Evolutionary conservation across 1,140 invertebrate genomes (phyloP), one percentile per base, ranked within the genome.

Genomic region (Pygmarrhopalites habei): DNA sequence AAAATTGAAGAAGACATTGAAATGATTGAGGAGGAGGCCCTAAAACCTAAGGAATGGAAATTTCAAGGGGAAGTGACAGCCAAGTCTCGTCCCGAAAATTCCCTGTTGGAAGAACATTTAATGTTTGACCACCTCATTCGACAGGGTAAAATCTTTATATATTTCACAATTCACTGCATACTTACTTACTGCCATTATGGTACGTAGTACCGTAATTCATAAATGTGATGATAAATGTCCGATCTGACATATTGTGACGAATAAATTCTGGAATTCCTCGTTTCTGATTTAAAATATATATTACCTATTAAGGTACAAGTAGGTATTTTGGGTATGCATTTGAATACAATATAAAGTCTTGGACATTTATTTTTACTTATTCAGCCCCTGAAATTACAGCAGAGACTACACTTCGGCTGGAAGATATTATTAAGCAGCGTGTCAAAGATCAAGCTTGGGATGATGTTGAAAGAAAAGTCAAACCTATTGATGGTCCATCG

Each of bases 401-500:
- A 74, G 82, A 95, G 75, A 90, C 88, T 2, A 94, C 91, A 2
- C 71, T 86, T 2, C 87, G 82, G 64, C 76, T 98, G 46, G 95
- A 98, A 79, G 89, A 93, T 65, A 85, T 98, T 3, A 95, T 98
- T 17, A 84, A 78, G 68, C 88, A 88, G 74, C 82, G 95, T 72
- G 91, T 98, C 14, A 95, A 94, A 76, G 92, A 98, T 73, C 87
- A 91, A 80, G 86, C 87, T 0, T 99, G 89, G 85, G 94, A 98
- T 78, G 94, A 98, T 80, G 92, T 97, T 0, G 86, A 86, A 67
- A 82, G 87, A 49, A 98, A 96, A 80, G 81, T 88, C 17, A 95
- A 94, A 74, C 86, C 88, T 2, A 82, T 87, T 0, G 85, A 93
- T 61, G 86, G 90, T 52, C 85, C 89, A 21, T 78, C 87, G 49